Evolutionary conservation across 2,888 invertebrate genomes (phyloP), one percentile per base, ranked within the genome.

Genomic region (Cistogaster globosa): DNA sequence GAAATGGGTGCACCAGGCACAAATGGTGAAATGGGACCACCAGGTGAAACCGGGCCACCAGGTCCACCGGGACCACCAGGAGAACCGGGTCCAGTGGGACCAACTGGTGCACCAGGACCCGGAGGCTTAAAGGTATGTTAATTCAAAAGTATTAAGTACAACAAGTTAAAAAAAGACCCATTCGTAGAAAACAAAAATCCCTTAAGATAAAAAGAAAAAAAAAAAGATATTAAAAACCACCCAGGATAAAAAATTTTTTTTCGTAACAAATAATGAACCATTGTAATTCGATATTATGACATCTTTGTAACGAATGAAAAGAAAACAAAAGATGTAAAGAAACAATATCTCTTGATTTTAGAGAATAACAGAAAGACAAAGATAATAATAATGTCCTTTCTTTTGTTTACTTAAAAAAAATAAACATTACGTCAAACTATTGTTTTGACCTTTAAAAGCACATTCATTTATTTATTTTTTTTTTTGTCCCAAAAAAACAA

Each of bases 1-100:
- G 94, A 94, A 32, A 96, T 96, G 89, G 98, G 98, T 53, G 93
- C 95, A 84, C 95, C 97, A 18, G 98, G 98, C 22, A 95, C 96
- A 89, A 97, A 97, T 91, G 97, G 97, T n/a, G 94, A 97, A 87
- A 95, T 94, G 80, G 93, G 93, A 87, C 92, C 92, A 77, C 90
- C 91, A 20, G 93, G 97, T 26, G 96, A 96, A 16, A 92, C 94
- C 11, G 97, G 97, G 3, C 95, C 95, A 55, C 93, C 94, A 16
- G 97, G 97, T 9, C 94, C 95, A 69, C 93, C 94, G 84, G 97
- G 96, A 18, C 93, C 94, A 62, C 93, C 94, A 22, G 97, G 97
- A 45, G 95, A 96, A 5, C 93, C 95, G 7, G 97, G 97, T 42
- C 95, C 96, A 0, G 92, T 93, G 1, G 97, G 97, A 86, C 96